These are phyloP conservation scores for Globodera ellingtonae DNA, from an alignment of 1,140 invertebrate species.

Conservation along the genomic window DNA sequence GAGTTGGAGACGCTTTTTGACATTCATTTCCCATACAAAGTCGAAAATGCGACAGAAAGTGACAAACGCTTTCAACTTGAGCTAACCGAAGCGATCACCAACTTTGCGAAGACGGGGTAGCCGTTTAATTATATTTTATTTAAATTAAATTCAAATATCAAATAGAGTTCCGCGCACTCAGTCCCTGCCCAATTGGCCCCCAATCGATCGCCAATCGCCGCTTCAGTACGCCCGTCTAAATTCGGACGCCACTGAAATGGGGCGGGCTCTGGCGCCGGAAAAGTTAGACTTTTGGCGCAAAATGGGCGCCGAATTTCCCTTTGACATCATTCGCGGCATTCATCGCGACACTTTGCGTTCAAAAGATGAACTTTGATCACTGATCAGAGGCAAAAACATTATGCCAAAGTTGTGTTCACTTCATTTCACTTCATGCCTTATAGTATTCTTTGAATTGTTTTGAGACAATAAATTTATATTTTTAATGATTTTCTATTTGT, in stretches of 20 bases:
- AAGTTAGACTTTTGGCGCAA: conserved; percentile 34
- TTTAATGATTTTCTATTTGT: no score
- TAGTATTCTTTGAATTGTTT: no score
- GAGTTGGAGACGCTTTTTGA: conserved; percentile 31
- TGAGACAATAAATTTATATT: no score
- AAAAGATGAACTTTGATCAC: conserved; percentile 36
- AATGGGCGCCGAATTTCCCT: conserved; percentile 38
- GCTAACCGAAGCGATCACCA: conserved; percentile 15
- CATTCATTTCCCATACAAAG: conserved; percentile 6
- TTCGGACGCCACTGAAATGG: conserved; percentile 1
- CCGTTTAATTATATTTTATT: no score
- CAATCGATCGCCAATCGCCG: conserved; percentile 10
- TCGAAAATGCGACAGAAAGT: conserved; percentile 6
- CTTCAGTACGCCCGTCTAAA: conserved; percentile 14
- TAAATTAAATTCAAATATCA: no score
- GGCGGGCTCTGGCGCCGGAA: conserved; percentile 18
- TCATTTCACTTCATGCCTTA: no score
- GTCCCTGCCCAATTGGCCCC: conserved; percentile 17
- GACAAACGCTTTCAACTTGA: conserved; percentile 15
- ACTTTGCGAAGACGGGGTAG: conserved; percentile 37
- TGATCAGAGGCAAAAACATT: not conserved
- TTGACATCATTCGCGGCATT: conserved; percentile 37
- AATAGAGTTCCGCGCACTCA: conserved; percentile 9
- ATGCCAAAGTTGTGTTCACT: no score
- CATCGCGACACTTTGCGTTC: conserved; percentile 21